Evolutionary conservation across 2,888 invertebrate species (phyloP).

Genomic region (Drosophila colorata): DNA sequence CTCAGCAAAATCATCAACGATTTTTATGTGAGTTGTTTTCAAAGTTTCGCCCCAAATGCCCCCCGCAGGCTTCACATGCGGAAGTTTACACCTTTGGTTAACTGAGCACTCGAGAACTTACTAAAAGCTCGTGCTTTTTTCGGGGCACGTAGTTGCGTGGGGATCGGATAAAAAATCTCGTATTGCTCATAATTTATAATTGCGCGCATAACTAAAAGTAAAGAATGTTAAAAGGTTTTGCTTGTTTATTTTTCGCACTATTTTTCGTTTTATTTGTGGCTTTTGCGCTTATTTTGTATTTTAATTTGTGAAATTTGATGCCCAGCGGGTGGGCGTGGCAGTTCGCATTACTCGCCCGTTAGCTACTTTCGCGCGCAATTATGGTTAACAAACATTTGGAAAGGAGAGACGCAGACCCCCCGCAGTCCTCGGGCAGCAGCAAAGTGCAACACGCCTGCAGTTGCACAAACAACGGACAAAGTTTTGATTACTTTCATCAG

Average conservation of each 20-base stretch:
- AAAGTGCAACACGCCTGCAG: constrained; percentile 53
- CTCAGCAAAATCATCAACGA: constrained; percentile 43
- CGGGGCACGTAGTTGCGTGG: constrained; percentile 16
- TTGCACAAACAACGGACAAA: constrained; percentile 66
- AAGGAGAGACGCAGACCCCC: background rate
- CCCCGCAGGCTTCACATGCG: background rate
- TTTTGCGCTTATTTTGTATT: constrained; percentile 29
- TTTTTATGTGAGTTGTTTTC: constrained; percentile 60
- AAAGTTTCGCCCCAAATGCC: constrained; percentile 31
- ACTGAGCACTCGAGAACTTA: constrained; percentile 13
- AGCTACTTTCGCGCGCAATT: constrained; percentile 72
- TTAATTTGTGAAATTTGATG: constrained; percentile 45
- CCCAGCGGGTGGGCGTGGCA: constrained; percentile 7
- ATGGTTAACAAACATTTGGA: constrained; percentile 69
- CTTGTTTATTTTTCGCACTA: constrained; percentile 20
- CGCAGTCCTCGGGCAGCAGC: background rate
- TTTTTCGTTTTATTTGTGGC: constrained; percentile 18
- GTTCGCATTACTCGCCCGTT: constrained; percentile 18
- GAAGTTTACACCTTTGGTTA: constrained; percentile 52
- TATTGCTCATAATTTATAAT: constrained; percentile 53
- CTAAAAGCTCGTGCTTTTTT: constrained; percentile 19
- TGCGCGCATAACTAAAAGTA: constrained; percentile 29
- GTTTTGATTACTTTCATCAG: constrained; percentile 76
- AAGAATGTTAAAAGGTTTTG: constrained; percentile 28
- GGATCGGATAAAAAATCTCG: constrained; percentile 22